Evolutionary conservation across 2,888 invertebrate species (phyloP).

Genomic region (Sabellastarte sp.): DNA sequence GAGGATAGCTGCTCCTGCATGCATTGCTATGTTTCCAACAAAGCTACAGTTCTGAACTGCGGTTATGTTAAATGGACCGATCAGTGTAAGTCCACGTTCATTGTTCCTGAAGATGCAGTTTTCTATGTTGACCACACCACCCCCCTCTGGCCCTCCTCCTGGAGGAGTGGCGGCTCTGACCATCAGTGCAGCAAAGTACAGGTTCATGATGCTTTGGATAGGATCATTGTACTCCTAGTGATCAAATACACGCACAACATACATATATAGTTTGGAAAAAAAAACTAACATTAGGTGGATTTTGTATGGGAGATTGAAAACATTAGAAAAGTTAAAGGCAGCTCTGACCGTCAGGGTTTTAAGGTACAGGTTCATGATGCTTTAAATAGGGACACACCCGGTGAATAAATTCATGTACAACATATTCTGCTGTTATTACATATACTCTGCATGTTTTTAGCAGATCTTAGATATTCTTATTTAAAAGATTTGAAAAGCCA

Average conservation of each 20-base stretch:
- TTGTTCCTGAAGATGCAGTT: constrained; percentile 17
- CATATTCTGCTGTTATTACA: too few relatives aligned
- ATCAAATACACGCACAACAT: too few relatives aligned
- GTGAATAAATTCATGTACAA: too few relatives aligned
- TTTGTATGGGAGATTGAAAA: too few relatives aligned
- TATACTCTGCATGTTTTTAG: too few relatives aligned
- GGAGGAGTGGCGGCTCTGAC: constrained; percentile 15
- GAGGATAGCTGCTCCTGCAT: constrained; percentile 23
- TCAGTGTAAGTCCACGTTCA: constrained; percentile 21
- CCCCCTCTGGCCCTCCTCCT: constrained; percentile 3
- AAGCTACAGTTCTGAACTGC: constrained; percentile 5
- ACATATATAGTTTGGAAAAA: too few relatives aligned
- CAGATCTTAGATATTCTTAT: too few relatives aligned
- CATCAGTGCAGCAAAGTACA: constrained; percentile 23
- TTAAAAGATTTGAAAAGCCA: too few relatives aligned
- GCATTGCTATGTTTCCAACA: constrained; percentile 21
- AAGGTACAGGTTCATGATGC: constrained; percentile 28
- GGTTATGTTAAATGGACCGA: constrained; percentile 12
- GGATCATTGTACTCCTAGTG: constrained; percentile 19
- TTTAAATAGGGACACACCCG: constrained; percentile 18
- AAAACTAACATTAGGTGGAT: too few relatives aligned
- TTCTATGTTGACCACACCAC: constrained; percentile 7
- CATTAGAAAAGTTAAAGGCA: too few relatives aligned
- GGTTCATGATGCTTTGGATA: constrained; percentile 26
- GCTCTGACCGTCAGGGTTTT: constrained; percentile 23